phyloP scores from a whole-genome alignment of 2,797 vertebrate genomes.

The Characodon lateralis region DNA sequence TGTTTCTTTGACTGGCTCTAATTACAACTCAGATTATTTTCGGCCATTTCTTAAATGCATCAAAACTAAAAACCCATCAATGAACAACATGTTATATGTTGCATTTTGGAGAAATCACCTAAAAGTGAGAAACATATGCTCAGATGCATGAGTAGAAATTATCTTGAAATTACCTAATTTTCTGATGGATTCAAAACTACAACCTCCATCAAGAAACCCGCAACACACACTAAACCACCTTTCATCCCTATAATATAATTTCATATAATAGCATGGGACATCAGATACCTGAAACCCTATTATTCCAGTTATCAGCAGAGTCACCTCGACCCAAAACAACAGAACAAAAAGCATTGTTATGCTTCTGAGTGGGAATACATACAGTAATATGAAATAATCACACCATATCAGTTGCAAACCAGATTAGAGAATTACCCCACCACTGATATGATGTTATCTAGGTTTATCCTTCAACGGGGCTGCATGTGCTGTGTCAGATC shows the following conservation, averaged over 20 bases:
- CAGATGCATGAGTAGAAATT: not conserved
- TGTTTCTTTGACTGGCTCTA: not conserved
- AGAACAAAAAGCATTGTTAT: not conserved
- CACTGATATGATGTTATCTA: not conserved
- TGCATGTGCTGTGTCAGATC: conserved; percentile 5
- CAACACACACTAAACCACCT: not conserved
- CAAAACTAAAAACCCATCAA: not conserved
- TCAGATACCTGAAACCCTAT: not conserved
- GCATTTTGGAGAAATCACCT: not conserved
- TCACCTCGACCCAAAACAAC: not conserved
- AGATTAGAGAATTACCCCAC: not conserved
- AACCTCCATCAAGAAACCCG: too few relatives aligned
- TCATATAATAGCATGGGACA: not conserved
- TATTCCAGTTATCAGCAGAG: not conserved
- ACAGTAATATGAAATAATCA: too few relatives aligned
- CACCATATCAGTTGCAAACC: not conserved
- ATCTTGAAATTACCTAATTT: not conserved
- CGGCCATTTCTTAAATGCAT: not conserved
- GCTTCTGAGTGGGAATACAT: not conserved
- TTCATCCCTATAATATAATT: not conserved
- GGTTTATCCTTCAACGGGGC: not conserved
- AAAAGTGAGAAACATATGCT: not conserved
- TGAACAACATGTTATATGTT: not conserved
- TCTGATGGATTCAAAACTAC: not conserved
- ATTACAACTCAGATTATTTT: not conserved